phyloP scores from a whole-genome alignment of 2,113 vertebrate genomes.

The Cygnus buccinator region DNA sequence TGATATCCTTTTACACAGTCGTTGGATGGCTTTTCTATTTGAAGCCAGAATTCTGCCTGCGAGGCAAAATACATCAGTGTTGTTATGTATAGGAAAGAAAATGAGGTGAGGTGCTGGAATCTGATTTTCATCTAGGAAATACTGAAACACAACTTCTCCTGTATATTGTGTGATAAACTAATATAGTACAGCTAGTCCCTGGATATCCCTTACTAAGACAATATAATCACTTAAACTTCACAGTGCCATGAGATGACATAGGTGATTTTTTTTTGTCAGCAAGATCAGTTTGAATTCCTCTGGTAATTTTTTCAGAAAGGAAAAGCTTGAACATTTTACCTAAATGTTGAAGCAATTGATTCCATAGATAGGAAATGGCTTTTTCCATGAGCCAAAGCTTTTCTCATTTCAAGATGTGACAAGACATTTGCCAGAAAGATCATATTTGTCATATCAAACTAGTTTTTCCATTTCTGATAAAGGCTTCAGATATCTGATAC shows the following conservation, averaged over 20 bases:
- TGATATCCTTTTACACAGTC: slow-evolving; percentile 88
- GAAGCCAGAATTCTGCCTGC: not conserved
- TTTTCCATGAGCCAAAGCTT: slow-evolving; percentile 21
- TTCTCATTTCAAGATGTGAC: slow-evolving; percentile 16
- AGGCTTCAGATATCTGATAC: not conserved
- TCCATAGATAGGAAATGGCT: slow-evolving; percentile 1
- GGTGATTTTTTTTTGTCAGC: not conserved
- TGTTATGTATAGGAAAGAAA: not conserved
- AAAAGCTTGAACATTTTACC: not conserved
- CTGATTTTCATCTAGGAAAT: not conserved
- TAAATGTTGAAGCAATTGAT: not conserved
- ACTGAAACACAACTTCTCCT: not conserved
- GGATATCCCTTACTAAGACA: not conserved
- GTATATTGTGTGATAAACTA: not conserved
- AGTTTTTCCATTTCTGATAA: not conserved
- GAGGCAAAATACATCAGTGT: not conserved
- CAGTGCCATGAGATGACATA: not conserved
- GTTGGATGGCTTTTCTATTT: not conserved
- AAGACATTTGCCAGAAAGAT: slow-evolving; percentile 17
- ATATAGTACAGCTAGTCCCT: not conserved
- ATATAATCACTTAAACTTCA: not conserved
- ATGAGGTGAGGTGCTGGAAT: not conserved
- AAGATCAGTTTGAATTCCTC: not conserved
- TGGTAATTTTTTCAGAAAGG: not conserved
- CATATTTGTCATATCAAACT: not conserved